phyloP scores from a whole-genome alignment of 2,888 invertebrate species.

The Mesochorus sp. region DNA sequence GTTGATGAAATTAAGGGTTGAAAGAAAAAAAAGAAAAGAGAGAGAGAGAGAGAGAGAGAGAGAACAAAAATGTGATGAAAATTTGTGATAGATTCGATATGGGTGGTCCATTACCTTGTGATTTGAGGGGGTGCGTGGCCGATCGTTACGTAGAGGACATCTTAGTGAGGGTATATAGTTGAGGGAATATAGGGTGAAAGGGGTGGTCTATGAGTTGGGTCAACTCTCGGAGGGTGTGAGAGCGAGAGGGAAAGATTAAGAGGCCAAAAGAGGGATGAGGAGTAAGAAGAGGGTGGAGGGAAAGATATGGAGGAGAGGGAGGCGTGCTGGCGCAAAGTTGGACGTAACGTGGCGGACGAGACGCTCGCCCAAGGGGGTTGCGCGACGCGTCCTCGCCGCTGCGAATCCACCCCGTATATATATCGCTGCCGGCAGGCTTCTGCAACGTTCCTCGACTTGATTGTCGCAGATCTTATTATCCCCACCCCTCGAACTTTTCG shows the following conservation, averaged over 20 bases:
- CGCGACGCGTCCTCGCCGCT: conserved; percentile 67
- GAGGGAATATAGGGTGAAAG: conserved; percentile 31
- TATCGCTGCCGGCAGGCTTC: conserved; percentile 10
- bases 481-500: conserved; percentile 69
- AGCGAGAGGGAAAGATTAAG: background rate
- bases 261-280: conserved; percentile 4
- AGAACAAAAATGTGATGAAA: background rate
- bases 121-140: background rate
- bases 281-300: conserved; percentile 23
- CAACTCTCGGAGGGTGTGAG: background rate
- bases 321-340: conserved; percentile 65
- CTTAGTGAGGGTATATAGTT: background rate
- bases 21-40: background rate
- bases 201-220: conserved; percentile 23
- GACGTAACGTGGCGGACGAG: conserved; percentile 77
- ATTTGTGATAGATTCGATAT: background rate
- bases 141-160: conserved; percentile 34
- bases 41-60: background rate
- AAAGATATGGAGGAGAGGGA: background rate
- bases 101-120: too few relatives aligned
- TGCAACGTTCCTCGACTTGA: conserved; percentile 72
- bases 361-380: conserved; percentile 76
- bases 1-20: too few relatives aligned
- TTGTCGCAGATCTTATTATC: conserved; percentile 81
- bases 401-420: too few relatives aligned